Evolutionary conservation across 2,113 vertebrate genomes (phyloP).

Genomic region (Eulemur macaco): DNA sequence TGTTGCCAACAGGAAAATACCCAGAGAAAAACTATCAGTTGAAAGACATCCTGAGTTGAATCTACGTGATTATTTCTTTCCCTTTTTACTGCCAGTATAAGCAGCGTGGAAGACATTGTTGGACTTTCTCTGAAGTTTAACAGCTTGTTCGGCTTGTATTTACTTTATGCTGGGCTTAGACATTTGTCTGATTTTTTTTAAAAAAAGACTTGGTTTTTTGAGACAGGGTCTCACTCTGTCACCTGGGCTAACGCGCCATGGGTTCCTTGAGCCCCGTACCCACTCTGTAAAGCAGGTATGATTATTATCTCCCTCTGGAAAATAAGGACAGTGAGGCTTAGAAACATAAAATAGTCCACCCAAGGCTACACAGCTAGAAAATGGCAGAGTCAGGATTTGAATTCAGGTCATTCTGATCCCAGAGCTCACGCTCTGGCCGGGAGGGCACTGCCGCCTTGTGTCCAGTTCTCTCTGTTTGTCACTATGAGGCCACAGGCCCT

Average conservation of each 20-base stretch:
- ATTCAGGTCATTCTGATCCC: background rate
- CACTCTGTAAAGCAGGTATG: background rate
- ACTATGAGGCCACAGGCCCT: background rate
- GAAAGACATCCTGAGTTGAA: background rate
- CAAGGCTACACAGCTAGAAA: background rate
- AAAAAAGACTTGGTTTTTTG: background rate
- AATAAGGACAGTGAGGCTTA: background rate
- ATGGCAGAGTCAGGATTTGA: background rate
- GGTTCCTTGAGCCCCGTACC: background rate
- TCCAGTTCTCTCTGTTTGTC: background rate
- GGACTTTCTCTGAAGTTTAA: background rate
- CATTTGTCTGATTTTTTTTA: background rate
- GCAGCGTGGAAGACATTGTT: accelerated
- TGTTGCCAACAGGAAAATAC: background rate
- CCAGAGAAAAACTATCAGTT: background rate
- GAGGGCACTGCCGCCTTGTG: background rate
- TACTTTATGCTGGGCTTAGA: background rate
- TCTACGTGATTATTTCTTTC: background rate
- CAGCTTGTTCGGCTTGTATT: background rate
- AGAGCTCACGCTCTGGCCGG: background rate
- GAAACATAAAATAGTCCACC: background rate
- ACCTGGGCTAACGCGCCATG: background rate
- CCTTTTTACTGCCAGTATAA: background rate
- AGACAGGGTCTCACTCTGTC: background rate
- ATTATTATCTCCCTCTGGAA: background rate